Evolutionary conservation across 2,797 vertebrate species (phyloP), one percentile per base, ranked within the genome.

Genomic region (Epinephelus malabaricus): DNA sequence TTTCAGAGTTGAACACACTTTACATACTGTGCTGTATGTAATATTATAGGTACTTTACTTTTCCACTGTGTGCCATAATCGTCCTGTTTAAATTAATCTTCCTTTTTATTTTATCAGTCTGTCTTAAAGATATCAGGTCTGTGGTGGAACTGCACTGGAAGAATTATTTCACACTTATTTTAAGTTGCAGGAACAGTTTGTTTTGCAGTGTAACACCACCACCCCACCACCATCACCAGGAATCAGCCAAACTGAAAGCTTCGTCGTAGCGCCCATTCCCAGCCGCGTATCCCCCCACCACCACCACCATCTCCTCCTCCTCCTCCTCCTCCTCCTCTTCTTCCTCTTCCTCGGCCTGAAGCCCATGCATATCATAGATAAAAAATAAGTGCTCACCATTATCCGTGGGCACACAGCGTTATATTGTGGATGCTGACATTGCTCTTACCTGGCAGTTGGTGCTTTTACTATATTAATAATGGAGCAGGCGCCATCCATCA

Each of bases 391-490:
- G 87, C 84, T 88, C 76, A 21, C 90, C 88, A 93, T 93, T 92
- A 91, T 92, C 91, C 81, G 66, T 79, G 89, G 90, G 88, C 90
- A 91, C 87, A 86, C 88, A 58, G 90, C 90, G 83, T 94, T 91
- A 93, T 93, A 93, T 94, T 92, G 89, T 93, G 92, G 92, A 92
- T 94, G 93, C 95, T 95, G 95, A 95, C 93, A 92, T 93, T 91
- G 94, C 94, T 93, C 89, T 94, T 94, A 94, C 92, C 94, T 94
- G 94, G 93, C 94, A 93, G 89, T 92, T 88, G 88, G 86, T 91
- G 92, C 92, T 95, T 94, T 95, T 95, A 93, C 89, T 86, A 89
- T 94, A 95, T 96, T 93, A 96, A 96, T 95, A 95, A 96, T 96
- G 92, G 88, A 95, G 91, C 91, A 93, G 92, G 93, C 87, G 12